Percentiles rank a stretch among this genome's conserved stretches.
Evolutionary conservation across 2,113 vertebrate species (phyloP).

Genomic region (Meleagris gallopavo): DNA sequence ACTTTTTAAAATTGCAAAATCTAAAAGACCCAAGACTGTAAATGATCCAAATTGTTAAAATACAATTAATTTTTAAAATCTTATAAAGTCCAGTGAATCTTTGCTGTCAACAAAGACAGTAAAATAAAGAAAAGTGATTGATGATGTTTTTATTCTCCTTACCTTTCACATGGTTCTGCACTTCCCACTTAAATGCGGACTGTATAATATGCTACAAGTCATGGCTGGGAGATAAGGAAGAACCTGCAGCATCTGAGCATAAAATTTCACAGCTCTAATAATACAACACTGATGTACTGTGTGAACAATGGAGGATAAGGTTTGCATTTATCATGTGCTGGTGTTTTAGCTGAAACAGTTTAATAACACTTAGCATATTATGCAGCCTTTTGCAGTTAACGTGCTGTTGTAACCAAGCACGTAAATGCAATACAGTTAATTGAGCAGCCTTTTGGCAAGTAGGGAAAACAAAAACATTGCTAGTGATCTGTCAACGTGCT

Average conservation of each 20-base stretch:
- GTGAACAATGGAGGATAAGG: not conserved
- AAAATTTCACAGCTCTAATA: not conserved
- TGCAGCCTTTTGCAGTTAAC: not conserved
- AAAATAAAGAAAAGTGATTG: not conserved
- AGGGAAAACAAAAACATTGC: not conserved
- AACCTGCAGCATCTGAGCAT: not conserved
- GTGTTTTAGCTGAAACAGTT: not conserved
- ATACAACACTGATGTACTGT: not conserved
- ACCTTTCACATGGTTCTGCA: not conserved
- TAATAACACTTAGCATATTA: not conserved
- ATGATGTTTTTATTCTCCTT: not conserved
- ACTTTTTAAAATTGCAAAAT: not conserved
- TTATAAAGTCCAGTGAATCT: not conserved
- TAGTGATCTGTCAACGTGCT: not conserved
- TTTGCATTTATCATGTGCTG: not conserved
- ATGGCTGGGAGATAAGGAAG: not conserved
- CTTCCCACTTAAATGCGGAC: not conserved
- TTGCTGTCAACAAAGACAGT: not conserved
- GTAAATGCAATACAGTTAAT: not conserved
- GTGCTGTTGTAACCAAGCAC: not conserved
- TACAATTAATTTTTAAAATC: not conserved
- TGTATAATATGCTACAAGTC: not conserved
- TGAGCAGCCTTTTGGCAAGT: not conserved
- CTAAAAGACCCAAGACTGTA: not conserved
- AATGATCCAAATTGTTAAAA: not conserved